Percentiles rank a stretch among this genome's conserved stretches.
These are phyloP conservation scores for Phengaris alcon DNA, from an alignment of 2,888 invertebrate genomes.

Conservation along the genomic window DNA sequence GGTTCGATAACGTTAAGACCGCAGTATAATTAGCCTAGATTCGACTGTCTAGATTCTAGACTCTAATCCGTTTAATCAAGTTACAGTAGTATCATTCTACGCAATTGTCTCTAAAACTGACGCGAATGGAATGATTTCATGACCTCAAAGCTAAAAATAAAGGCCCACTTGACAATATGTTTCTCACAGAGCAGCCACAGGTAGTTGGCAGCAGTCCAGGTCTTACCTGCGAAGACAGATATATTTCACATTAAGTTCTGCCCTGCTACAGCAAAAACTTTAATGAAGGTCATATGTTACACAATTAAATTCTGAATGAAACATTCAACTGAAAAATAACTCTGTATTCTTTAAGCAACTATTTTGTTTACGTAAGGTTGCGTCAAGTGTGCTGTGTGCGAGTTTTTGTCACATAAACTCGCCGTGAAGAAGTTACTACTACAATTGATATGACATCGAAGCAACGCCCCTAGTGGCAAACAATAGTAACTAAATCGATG, in stretches of 20 bases:
- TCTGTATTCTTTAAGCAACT: neutral
- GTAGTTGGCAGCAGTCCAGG: slow-evolving; percentile 73
- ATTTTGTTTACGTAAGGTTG: neutral
- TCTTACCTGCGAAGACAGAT: slow-evolving; percentile 60
- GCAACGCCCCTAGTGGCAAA: too few species aligned
- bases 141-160: slow-evolving; percentile 41
- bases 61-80: neutral
- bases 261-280: slow-evolving; percentile 51
- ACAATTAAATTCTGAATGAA: slow-evolving; percentile 38
- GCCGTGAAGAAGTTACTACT: too few species aligned
- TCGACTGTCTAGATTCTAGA: neutral
- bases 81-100: neutral
- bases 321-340: slow-evolving; percentile 35
- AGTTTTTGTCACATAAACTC: neutral
- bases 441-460: too few species aligned
- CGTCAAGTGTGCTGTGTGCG: neutral
- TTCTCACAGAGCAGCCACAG: slow-evolving; percentile 65
- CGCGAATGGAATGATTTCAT: slow-evolving; percentile 30
- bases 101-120: neutral
- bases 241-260: slow-evolving; percentile 56
- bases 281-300: slow-evolving; percentile 51
- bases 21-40: neutral
- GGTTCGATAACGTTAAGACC: neutral
- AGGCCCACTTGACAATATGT: slow-evolving; percentile 51
- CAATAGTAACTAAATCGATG: too few species aligned